Evolutionary conservation across 2,113 vertebrate genomes (phyloP), one percentile per base, ranked within the genome.

Genomic region (Albula goreensis): DNA sequence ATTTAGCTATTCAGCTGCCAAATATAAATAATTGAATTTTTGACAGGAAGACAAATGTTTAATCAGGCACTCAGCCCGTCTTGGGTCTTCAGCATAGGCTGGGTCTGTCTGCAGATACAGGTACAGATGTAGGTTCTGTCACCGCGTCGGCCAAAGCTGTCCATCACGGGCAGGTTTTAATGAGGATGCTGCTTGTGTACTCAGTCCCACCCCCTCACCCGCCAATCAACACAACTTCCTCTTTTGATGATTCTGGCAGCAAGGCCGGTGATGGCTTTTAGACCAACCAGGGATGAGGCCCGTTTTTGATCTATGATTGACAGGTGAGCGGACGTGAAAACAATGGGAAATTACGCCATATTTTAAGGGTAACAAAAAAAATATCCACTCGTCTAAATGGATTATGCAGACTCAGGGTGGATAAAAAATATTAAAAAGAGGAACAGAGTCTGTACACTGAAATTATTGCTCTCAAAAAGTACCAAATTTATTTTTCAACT

Each of bases 181-280:
- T 48, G 78, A 79, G 77, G 12, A 78, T 3, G 9, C 11, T 48
- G 41, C 17, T 74, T 74, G 70, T 74, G 50, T 77, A 31, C 22
- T 25, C 7, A 50, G 22, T 22, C 25, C 49, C 22, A 0, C 7
- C 13, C 19, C 41, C 41, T 2, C 17, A 3, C 57, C 13, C 2
- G n/a, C 2, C 57, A 49, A 12, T 66, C 82, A 5, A 31, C 48
- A 66, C 8, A 70, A 50, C 70, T 74, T 22, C 50, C 70, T 11
- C 49, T 70, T 31, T 19, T 78, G n/a, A 85, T 25, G 17, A 52
- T 31, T 48, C 15, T n/a, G 83, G 56, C 74, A 85, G 51, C 8
- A 85, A 78, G 79, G 48, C 66, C 74, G 11, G 31, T 57, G 74
- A 78, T 79, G 51, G 51, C 51, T 79, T 79, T 53, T 31, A 84